Percentiles rank a stretch among this genome's conserved stretches.
These are phyloP conservation scores for Clistopyga incitator DNA, from an alignment of 2,888 invertebrate genomes.

Conservation along the genomic window DNA sequence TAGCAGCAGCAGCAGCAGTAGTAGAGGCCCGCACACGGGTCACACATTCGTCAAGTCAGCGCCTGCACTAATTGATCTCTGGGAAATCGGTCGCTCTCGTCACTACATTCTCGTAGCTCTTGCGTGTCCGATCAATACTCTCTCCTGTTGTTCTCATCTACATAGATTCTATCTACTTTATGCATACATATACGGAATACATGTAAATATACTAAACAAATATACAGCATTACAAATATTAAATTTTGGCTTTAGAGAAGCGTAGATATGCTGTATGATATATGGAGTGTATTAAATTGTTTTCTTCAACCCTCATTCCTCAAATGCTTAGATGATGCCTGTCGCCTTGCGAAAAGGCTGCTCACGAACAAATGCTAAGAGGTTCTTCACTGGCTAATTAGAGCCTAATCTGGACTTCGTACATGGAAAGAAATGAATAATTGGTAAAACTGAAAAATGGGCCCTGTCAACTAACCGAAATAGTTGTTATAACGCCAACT, in stretches of 20 bases:
- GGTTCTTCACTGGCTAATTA: too few species aligned
- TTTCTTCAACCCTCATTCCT: too few species aligned
- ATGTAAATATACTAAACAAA: background rate
- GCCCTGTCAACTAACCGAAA: too few species aligned
- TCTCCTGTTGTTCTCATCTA: slow-evolving; percentile 5
- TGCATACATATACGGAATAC: background rate
- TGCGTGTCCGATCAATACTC: slow-evolving; percentile 57
- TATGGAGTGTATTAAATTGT: too few species aligned
- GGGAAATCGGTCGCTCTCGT: slow-evolving; percentile 56
- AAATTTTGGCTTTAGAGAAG: background rate
- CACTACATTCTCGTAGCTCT: slow-evolving; percentile 51
- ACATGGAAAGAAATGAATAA: too few species aligned
- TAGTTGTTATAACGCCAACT: too few species aligned
- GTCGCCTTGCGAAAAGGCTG: too few species aligned
- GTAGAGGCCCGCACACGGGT: slow-evolving; percentile 20
- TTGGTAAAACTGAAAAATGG: too few species aligned
- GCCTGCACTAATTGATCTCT: slow-evolving; percentile 68
- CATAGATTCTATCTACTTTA: background rate
- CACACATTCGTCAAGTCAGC: slow-evolving; percentile 70
- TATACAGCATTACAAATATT: background rate
- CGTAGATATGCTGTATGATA: background rate
- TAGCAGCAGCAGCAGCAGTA: slow-evolving; percentile 6
- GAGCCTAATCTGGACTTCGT: too few species aligned
- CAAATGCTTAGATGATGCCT: too few species aligned
- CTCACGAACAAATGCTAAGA: too few species aligned